These are phyloP conservation scores for Perca flavescens DNA, from an alignment of 2,113 vertebrate genomes.

Conservation along the genomic window DNA sequence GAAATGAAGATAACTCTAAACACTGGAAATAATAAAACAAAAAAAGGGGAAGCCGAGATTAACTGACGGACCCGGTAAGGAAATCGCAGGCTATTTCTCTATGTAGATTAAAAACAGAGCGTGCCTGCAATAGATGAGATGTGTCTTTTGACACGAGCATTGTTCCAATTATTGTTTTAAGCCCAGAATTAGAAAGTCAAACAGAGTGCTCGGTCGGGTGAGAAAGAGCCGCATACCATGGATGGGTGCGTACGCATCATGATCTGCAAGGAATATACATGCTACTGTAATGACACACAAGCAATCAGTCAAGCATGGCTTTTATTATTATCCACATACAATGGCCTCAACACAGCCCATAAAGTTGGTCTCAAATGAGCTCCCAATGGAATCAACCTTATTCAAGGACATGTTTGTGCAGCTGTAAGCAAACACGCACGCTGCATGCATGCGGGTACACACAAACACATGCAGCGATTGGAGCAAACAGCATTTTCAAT, in stretches of 20 bases:
- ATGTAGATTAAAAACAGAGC: slow-evolving; percentile 33
- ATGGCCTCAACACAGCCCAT: slow-evolving; percentile 30
- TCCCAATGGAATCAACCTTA: slow-evolving; percentile 26
- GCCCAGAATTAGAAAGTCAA: slow-evolving; percentile 37
- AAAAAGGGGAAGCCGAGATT: slow-evolving; percentile 30
- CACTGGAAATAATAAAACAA: slow-evolving; percentile 40
- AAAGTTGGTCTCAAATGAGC: slow-evolving; percentile 46
- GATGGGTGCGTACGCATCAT: slow-evolving; percentile 32
- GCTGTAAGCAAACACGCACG: background rate
- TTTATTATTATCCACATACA: slow-evolving; percentile 32
- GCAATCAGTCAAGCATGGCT: slow-evolving; percentile 34
- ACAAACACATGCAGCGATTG: slow-evolving; percentile 5
- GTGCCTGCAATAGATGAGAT: slow-evolving; percentile 12
- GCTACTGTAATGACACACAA: slow-evolving; percentile 14
- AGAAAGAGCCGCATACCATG: slow-evolving; percentile 21
- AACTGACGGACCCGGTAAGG: slow-evolving; percentile 20
- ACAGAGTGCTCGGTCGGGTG: slow-evolving; percentile 21
- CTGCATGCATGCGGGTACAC: background rate
- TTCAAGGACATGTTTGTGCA: slow-evolving; percentile 16
- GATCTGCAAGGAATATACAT: slow-evolving; percentile 26
- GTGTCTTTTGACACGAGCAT: slow-evolving; percentile 42
- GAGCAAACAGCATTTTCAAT: slow-evolving; percentile 5
- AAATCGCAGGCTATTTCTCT: slow-evolving; percentile 24
- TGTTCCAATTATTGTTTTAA: slow-evolving; percentile 52
- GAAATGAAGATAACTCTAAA: slow-evolving; percentile 27